Evolutionary conservation across 23 tunicate genomes (phyloP).

Genomic region (Trididemnum miniatum): DNA sequence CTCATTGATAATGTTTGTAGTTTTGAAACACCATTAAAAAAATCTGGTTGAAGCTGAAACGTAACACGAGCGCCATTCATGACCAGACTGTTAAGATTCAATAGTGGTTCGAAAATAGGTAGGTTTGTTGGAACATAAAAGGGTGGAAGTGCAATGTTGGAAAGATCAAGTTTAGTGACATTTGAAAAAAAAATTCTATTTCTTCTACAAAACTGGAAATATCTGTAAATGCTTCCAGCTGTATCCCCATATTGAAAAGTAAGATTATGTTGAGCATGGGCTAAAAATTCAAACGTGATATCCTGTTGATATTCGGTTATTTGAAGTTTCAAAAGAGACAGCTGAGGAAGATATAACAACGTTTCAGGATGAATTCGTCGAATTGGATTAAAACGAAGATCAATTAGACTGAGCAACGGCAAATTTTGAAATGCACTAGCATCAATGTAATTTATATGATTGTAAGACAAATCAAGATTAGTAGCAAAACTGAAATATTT

Average conservation of each 20-base stretch:
- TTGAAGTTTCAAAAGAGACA: background rate
- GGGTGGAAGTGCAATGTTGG: background rate
- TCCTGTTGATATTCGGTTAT: background rate
- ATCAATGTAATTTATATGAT: constrained; percentile 15
- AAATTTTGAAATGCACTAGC: background rate
- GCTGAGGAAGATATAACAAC: background rate
- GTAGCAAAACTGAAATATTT: background rate
- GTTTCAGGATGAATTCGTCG: background rate
- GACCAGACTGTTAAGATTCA: background rate
- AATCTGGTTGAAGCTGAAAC: constrained; percentile 9
- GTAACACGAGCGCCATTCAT: background rate
- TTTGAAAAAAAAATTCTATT: background rate
- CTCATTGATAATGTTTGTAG: background rate
- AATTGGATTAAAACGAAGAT: constrained; percentile 33
- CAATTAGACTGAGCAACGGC: background rate
- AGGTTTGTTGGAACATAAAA: constrained; percentile 1
- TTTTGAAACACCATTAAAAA: constrained; percentile 20
- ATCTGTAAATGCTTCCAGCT: background rate
- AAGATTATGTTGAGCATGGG: background rate
- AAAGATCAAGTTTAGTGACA: constrained; percentile 5
- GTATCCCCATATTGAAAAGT: constrained; percentile 3
- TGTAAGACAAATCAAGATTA: constrained; percentile 16
- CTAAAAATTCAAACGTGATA: constrained; percentile 5
- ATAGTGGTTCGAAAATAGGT: background rate
- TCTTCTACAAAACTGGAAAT: background rate